Conservation (phyloP, 2,888 invertebrate species). For the Sinodicranocentrus sp. region DNA sequence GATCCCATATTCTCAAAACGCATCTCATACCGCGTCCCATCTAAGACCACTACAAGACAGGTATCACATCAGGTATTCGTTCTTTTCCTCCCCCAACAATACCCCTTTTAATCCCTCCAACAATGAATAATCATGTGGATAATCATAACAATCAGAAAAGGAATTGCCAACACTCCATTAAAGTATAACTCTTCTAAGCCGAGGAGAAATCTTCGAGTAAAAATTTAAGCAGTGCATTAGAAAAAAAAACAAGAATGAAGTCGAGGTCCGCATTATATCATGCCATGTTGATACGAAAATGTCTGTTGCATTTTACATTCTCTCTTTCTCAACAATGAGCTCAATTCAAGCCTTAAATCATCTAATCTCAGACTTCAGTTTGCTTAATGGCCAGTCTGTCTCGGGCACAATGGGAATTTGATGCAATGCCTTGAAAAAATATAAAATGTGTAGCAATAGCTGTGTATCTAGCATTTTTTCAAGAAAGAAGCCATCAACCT, state of each 20-base stretch:
- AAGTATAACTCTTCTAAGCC: constrained; percentile 7
- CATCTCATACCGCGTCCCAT: too few species aligned
- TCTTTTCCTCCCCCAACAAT: not conserved
- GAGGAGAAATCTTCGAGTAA: constrained; percentile 18
- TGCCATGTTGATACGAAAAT: constrained; percentile 49
- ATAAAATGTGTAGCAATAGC: constrained; percentile 44
- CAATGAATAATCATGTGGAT: constrained; percentile 54
- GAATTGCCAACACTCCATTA: constrained; percentile 57
- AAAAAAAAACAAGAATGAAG: constrained; percentile 25
- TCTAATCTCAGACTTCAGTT: constrained; percentile 61
- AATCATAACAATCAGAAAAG: constrained; percentile 60
- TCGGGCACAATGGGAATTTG: constrained; percentile 51
- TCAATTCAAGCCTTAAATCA: constrained; percentile 62
- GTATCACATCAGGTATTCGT: constrained; percentile 46
- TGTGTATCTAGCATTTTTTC: constrained; percentile 5
- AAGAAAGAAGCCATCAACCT: constrained; percentile 51
- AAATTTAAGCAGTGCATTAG: not conserved
- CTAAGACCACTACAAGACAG: too few species aligned
- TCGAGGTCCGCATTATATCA: constrained; percentile 6
- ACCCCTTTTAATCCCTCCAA: constrained; percentile 29
- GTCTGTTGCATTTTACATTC: constrained; percentile 54
- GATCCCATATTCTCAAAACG: too few species aligned
- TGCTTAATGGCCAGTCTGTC: constrained; percentile 66
- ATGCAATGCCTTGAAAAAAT: constrained; percentile 34
- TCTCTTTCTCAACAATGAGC: constrained; percentile 46